Conservation (phyloP, 2,888 invertebrate species). For the Scaptomyza reducta region DNA sequence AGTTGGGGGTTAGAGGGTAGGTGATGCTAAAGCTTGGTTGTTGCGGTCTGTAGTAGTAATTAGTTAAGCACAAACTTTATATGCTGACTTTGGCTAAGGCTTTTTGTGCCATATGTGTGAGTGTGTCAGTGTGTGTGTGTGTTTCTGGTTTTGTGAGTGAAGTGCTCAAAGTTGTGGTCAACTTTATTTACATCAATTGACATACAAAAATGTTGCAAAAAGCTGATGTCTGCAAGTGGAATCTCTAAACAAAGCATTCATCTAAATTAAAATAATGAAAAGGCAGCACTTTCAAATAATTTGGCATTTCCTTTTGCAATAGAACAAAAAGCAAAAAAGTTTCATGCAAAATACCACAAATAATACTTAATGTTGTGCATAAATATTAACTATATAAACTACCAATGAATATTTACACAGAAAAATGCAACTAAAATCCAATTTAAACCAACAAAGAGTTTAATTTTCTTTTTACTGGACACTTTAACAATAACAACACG, state of each 20-base stretch:
- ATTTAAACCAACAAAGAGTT: too few species aligned
- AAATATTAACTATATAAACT: background rate
- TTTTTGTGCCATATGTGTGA: background rate
- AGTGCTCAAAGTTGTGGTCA: conserved; percentile 24
- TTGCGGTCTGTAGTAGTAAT: conserved; percentile 54
- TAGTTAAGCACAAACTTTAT: conserved; percentile 70
- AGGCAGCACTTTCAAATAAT: background rate
- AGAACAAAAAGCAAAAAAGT: too few species aligned
- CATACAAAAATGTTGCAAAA: conserved; percentile 25
- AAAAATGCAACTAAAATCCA: too few species aligned
- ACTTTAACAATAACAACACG: too few species aligned
- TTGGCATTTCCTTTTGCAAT: background rate
- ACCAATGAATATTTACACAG: too few species aligned
- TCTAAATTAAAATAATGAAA: background rate
- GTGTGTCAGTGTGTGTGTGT: background rate
- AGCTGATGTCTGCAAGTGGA: conserved; percentile 6
- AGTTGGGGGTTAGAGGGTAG: background rate
- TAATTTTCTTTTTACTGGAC: too few species aligned
- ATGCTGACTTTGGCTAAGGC: conserved; percentile 22
- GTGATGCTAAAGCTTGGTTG: background rate
- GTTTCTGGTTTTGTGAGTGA: background rate
- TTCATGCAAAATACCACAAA: background rate
- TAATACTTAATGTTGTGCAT: background rate
- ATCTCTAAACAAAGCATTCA: conserved; percentile 12
- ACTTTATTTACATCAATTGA: conserved; percentile 32